Evolutionary conservation across 2,888 invertebrate genomes (phyloP).

Genomic region (Nemurella pictetii): DNA sequence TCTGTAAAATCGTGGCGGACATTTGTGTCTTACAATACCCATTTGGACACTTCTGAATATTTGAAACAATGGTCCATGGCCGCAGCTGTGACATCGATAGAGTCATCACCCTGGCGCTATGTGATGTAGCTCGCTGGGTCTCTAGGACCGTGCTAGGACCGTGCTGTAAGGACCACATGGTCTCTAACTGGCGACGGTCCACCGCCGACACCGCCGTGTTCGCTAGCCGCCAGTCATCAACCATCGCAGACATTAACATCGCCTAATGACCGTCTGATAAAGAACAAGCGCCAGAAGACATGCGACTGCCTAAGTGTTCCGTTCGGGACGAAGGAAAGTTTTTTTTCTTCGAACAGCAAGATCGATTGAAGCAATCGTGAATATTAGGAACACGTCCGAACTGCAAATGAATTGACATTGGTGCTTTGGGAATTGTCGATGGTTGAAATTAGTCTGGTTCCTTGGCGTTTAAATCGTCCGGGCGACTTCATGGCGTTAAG

Average conservation of each 20-base stretch:
- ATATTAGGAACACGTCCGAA: too few relatives aligned
- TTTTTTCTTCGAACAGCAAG: not conserved
- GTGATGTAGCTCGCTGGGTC: not conserved
- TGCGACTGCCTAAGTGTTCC: not conserved
- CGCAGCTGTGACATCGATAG: not conserved
- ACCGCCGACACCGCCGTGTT: not conserved
- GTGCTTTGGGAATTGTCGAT: too few relatives aligned
- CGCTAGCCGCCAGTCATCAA: not conserved
- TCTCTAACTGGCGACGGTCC: not conserved
- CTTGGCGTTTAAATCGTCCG: too few relatives aligned
- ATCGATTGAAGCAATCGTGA: too few relatives aligned
- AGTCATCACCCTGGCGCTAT: not conserved
- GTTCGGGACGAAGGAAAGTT: not conserved
- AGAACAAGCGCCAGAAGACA: not conserved
- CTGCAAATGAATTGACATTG: too few relatives aligned
- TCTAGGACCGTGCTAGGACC: not conserved
- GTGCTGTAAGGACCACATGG: not conserved
- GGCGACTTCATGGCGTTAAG: too few relatives aligned
- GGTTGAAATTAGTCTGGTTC: too few relatives aligned
- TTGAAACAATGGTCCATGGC: not conserved
- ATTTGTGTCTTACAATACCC: too few relatives aligned
- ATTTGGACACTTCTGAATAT: not conserved
- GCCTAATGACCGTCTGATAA: not conserved
- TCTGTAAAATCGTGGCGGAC: too few relatives aligned
- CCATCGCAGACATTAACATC: not conserved